Evolutionary conservation across 1,140 invertebrate genomes (phyloP), one percentile per base, ranked within the genome.

Genomic region (Mylabris phalerata): DNA sequence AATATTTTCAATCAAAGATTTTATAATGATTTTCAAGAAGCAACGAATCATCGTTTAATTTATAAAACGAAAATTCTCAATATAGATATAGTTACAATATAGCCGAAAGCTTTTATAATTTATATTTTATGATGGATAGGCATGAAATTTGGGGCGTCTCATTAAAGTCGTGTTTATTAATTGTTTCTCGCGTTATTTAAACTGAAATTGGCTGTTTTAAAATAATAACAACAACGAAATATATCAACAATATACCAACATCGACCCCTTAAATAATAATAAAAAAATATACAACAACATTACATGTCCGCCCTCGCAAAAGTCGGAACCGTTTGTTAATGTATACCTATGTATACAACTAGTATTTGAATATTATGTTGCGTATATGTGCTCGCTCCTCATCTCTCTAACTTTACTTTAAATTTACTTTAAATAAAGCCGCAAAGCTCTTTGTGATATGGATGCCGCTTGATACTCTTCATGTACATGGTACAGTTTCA

Each of bases 401-500:
- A 42, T 54, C 42, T 51, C 25, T 19, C 26, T 11, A 48, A 52
- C 24, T 19, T 51, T 52, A 42, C 25, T 40, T 52, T 43, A 32
- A 54, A 27, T 52, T 46, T 47, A 41, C 43, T 51, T 46, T 47
- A 50, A 25, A 51, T 19, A 58, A 49, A 41, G 57, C 50, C 50
- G 55, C 49, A 13, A 10, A 38, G 42, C n/a, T 27, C 59, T 62
- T 62, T 62, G 60, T 32, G 32, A 32, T 55, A 40, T 54, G 39
- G 19, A 32, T 32, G 39, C 60, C 60, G 60, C 58, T 38, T 44
- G 32, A 32, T 50, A 7, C 55, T 54, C 27, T 32, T 5, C 32
- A 32, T 32, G 41, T 48, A 60, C 40, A 55, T 51, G 59, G 59
- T 61, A 64, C 62, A 61, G 55, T 57, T 61, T 56, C 62, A 55